Base-by-base conservation (phyloP, 2,888 invertebrate genomes). In the Sphaeridia pumilis region DNA sequence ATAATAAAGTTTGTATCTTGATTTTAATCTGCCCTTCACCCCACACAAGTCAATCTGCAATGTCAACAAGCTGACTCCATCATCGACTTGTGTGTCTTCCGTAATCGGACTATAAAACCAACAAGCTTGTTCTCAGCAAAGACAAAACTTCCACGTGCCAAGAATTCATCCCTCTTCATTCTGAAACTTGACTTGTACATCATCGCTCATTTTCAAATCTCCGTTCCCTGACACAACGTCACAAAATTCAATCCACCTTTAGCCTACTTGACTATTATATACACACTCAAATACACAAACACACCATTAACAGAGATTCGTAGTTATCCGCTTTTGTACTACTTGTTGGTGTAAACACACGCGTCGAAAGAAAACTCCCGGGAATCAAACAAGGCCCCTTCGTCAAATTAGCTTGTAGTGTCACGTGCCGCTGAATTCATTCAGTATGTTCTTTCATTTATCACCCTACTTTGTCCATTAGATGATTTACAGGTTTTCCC, bases 381-480 rank as follows among this genome's bases (percentile, higher is more conserved):
- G 38, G 38, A 38, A 38, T 38, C 17, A 38, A 38, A 17, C 38
- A 38, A 38, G n/a, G n/a, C n/a, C n/a, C n/a, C n/a, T n/a, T n/a
- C n/a, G n/a, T 38, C 38, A 14, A 38, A 38, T 38, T 38, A 38
- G 20, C 38, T 38, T 38, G 4, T 5, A 38, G 4, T 14, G 38
- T 5, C 38, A 38, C 38, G 38, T 38, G 38, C 38, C 38, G 17
- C 17, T 5, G 4, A 7, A 5, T 7, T 38, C 20, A 17, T 14
- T 38, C 38, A 38, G 7, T 17, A 17, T 38, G 38, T 38, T 20
- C 12, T 20, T 38, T 20, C 20, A 38, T 7, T 20, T 38, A 17
- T 38, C 20, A 17, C 17, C 38, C n/a, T n/a, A n/a, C n/a, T n/a
- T n/a, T n/a, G n/a, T n/a, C n/a, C n/a, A n/a, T n/a, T n/a, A n/a